A percentile compares a stretch with the other conserved stretches of the same genome.
These are phyloP conservation scores for Phocoena phocoena DNA, from an alignment of 2,113 vertebrate species.

Conservation along the genomic window DNA sequence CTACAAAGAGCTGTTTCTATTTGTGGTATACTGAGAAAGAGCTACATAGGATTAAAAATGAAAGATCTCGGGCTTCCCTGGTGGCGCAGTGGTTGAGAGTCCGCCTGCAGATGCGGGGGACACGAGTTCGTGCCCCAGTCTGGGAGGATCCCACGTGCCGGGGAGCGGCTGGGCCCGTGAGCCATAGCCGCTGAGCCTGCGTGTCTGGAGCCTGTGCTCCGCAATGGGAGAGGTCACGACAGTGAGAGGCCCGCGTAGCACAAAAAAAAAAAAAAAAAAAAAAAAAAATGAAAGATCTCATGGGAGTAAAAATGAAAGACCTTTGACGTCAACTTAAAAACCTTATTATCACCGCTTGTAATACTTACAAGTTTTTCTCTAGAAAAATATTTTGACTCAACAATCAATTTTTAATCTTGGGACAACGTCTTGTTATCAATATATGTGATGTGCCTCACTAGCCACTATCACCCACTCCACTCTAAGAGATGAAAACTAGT, in stretches of 20 bases:
- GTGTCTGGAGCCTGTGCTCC: too few species aligned
- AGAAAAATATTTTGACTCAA: slow-evolving; percentile 8
- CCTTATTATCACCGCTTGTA: neutral
- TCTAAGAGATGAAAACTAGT: neutral
- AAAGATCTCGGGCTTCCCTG: neutral
- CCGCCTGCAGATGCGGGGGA: too few species aligned
- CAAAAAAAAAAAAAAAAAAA: too few species aligned
- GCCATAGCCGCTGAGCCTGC: too few species aligned
- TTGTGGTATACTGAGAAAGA: neutral
- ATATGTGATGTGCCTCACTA: neutral
- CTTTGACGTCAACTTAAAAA: neutral
- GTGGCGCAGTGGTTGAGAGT: too few species aligned
- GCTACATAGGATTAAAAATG: neutral
- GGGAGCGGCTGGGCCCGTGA: too few species aligned
- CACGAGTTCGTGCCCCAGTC: too few species aligned
- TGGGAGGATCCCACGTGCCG: too few species aligned
- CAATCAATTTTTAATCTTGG: neutral
- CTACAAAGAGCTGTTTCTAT: neutral
- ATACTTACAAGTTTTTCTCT: neutral
- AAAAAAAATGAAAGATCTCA: neutral
- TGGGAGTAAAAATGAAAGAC: neutral
- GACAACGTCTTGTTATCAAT: neutral
- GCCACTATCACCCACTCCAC: neutral
- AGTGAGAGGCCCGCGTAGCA: too few species aligned
- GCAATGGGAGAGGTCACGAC: too few species aligned